Evolutionary conservation across 2,797 vertebrate genomes (phyloP).

Genomic region (Sebastes umbrosus): DNA sequence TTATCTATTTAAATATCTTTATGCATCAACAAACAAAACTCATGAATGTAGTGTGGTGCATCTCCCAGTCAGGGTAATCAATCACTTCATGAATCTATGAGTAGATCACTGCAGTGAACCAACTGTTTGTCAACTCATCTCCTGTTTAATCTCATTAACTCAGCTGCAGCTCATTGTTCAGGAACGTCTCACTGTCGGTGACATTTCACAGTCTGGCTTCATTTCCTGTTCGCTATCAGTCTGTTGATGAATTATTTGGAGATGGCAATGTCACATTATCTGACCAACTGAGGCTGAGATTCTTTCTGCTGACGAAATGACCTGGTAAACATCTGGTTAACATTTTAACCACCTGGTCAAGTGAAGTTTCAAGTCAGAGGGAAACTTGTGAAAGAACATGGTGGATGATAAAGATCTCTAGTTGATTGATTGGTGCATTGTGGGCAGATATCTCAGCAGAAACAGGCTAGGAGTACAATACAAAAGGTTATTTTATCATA

Average conservation of each 20-base stretch:
- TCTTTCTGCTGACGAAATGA: background rate
- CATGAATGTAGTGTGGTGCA: background rate
- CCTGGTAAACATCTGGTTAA: background rate
- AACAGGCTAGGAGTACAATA: background rate
- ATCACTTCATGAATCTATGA: constrained; percentile 2
- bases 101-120: constrained; percentile 7
- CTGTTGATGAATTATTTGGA: background rate
- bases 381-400: background rate
- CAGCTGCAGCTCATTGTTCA: constrained; percentile 11
- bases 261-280: background rate
- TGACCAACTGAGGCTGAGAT: background rate
- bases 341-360: background rate
- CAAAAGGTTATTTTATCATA: background rate
- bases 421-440: background rate
- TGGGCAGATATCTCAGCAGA: background rate
- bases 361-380: background rate
- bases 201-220: background rate
- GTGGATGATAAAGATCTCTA: background rate
- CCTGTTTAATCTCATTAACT: constrained; percentile 26
- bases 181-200: background rate
- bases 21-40: background rate
- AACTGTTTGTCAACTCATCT: background rate
- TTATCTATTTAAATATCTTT: background rate
- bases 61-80: background rate
- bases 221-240: background rate